Percentiles rank a stretch among this genome's conserved stretches.
Conservation (phyloP, 2,797 vertebrate genomes). For the Leptodon cayanensis region DNA sequence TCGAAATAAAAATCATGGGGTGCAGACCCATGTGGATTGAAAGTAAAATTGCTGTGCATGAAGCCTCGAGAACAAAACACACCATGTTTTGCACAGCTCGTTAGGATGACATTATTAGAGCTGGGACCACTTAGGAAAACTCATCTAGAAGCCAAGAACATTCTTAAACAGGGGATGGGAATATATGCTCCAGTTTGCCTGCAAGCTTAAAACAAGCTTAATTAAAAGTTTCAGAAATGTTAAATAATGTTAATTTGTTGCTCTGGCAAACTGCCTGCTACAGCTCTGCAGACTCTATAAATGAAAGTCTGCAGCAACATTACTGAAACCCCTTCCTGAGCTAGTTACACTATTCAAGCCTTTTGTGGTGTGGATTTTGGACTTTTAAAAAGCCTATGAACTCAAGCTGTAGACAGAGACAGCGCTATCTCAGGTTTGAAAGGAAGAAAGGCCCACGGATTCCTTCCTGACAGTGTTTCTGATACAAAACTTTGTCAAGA, state of each 20-base stretch:
- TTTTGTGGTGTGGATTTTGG: background rate
- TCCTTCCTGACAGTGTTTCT: constrained; percentile 31
- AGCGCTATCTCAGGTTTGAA: background rate
- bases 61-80: constrained; percentile 24
- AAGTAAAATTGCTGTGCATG: background rate
- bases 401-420: background rate
- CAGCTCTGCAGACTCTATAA: background rate
- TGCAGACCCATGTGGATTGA: background rate
- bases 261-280: constrained; percentile 32
- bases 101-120: constrained; percentile 57
- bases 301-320: background rate
- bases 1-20: constrained; percentile 37
- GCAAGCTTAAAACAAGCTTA: constrained; percentile 45
- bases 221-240: constrained; percentile 67
- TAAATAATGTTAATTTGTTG: constrained; percentile 56
- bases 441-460: background rate
- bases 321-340: background rate
- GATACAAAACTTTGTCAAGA: constrained; percentile 20
- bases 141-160: constrained; percentile 41
- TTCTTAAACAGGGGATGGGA: background rate
- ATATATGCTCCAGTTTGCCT: constrained; percentile 30
- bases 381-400: constrained; percentile 6
- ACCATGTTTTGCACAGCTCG: constrained; percentile 27
- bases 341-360: background rate
- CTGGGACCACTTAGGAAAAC: constrained; percentile 47